Conservation (phyloP, 2,797 vertebrate species). For the Anolis apletophallus region DNA sequence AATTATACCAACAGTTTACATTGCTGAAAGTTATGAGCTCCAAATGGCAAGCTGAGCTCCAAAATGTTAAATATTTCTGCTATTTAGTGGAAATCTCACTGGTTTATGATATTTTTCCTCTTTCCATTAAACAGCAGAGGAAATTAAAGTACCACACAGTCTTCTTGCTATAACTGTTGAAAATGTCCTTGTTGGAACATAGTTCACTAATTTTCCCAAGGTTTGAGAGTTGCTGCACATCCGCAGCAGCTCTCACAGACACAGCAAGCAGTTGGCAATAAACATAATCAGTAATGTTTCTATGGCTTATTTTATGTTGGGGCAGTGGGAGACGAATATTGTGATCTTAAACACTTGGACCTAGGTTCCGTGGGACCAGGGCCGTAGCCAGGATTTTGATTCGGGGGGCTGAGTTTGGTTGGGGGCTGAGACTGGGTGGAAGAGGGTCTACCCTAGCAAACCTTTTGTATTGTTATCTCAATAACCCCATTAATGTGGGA, state of each 20-base stretch:
- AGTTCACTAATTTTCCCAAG: not conserved
- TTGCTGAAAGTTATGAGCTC: not conserved
- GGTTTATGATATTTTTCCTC: not conserved
- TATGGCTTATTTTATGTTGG: not conserved
- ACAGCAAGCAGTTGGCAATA: not conserved
- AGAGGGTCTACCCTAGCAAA: no score
- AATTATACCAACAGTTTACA: not conserved
- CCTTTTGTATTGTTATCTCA: no score
- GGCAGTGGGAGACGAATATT: not conserved
- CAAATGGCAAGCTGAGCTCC: constrained; percentile 3
- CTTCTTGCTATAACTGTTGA: not conserved
- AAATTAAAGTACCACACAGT: not conserved
- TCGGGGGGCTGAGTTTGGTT: no score
- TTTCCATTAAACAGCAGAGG: not conserved
- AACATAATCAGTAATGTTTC: not conserved
- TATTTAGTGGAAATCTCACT: not conserved
- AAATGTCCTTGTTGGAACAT: not conserved
- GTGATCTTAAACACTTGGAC: not conserved
- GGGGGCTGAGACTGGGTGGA: no score
- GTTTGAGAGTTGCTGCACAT: not conserved
- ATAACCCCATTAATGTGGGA: no score
- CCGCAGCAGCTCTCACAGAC: not conserved
- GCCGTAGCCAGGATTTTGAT: no score
- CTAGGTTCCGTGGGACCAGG: not conserved
- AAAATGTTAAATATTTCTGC: not conserved